phyloP scores from a whole-genome alignment of 1,140 invertebrate species.

The Zophobas morio region DNA sequence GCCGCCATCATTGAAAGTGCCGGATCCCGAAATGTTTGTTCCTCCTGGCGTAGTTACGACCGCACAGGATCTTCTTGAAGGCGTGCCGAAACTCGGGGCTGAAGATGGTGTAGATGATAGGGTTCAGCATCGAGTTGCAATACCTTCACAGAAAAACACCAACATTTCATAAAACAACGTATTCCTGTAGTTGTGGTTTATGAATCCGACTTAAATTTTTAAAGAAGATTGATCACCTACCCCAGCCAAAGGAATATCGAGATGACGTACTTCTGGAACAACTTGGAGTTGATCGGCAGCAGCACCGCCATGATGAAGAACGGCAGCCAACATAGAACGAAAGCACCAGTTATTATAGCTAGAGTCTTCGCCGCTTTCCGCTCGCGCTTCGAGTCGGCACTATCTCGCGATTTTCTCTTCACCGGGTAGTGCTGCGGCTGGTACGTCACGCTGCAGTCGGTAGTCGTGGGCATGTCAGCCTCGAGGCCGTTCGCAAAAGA shows the following conservation, averaged over 20 bases:
- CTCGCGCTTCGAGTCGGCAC: slow-evolving; percentile 86
- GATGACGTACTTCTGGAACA: slow-evolving; percentile 71
- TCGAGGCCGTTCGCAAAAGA: slow-evolving; percentile 80
- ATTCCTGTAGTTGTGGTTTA: no score
- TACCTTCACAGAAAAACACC: no score
- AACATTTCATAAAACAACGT: no score
- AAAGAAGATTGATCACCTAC: no score
- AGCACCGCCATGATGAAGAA: slow-evolving; percentile 92
- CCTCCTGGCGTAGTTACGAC: slow-evolving; percentile 71
- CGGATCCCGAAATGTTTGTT: slow-evolving; percentile 64
- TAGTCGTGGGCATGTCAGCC: slow-evolving; percentile 76
- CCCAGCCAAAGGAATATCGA: slow-evolving; percentile 86
- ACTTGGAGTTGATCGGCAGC: slow-evolving; percentile 78
- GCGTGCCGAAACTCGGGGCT: slow-evolving; percentile 91
- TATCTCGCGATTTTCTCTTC: slow-evolving; percentile 76
- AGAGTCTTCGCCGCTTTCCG: slow-evolving; percentile 92
- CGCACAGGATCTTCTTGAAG: slow-evolving; percentile 86
- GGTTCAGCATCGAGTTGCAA: slow-evolving; percentile 91
- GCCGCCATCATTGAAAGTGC: slow-evolving; percentile 67
- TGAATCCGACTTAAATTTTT: no score
- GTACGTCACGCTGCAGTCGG: slow-evolving; percentile 65
- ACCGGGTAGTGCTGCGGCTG: slow-evolving; percentile 66
- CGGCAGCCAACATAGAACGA: slow-evolving; percentile 91
- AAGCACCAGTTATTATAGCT: slow-evolving; percentile 92
- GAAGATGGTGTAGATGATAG: slow-evolving; percentile 91